Evolutionary conservation across 1,140 invertebrate genomes (phyloP).

Genomic region (Sycobia sp.): DNA sequence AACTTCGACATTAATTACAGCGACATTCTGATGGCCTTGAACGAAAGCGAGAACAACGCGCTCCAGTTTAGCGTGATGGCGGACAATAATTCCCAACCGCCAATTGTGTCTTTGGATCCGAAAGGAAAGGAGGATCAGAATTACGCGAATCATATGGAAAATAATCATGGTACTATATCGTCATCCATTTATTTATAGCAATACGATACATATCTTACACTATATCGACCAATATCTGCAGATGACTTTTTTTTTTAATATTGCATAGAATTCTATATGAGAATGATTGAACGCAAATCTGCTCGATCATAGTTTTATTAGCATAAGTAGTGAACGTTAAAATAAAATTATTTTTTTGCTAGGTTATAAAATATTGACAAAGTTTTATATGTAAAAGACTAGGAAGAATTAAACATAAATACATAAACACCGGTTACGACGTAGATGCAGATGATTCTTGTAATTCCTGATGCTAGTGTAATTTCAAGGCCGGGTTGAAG

Average conservation of each 20-base stretch:
- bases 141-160: background rate
- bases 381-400: no score
- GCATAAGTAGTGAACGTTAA: no score
- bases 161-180: background rate
- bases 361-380: no score
- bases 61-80: background rate
- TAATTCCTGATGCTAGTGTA: no score
- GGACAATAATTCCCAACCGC: background rate
- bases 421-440: no score
- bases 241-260: background rate
- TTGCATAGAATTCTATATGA: no score
- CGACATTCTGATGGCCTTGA: slow-evolving; percentile 18
- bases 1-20: slow-evolving; percentile 8
- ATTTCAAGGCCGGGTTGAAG: no score
- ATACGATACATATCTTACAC: background rate
- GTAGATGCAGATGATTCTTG: no score
- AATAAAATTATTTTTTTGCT: no score
- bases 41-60: slow-evolving; percentile 6
- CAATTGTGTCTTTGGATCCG: background rate
- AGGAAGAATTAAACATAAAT: no score
- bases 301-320: no score
- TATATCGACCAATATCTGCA: background rate
- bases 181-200: background rate
- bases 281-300: no score
- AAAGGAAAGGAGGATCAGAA: background rate